Evolutionary conservation across 1,140 invertebrate genomes (phyloP), one percentile per base, ranked within the genome.

Genomic region (Heliconius hewitsoni): DNA sequence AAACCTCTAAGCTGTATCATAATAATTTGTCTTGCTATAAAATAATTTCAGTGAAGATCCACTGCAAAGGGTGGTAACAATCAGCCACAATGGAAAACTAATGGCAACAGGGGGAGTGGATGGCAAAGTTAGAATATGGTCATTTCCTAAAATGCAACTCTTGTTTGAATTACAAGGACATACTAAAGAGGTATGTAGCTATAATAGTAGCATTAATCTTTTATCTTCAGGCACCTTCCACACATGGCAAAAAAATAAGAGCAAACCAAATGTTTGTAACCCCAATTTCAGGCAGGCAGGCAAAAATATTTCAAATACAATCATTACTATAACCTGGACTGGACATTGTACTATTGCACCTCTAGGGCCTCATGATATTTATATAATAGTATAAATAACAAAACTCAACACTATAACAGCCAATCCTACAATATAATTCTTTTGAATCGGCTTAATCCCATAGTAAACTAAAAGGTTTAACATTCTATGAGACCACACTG

Each of bases 21-120:
- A 23, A 57, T 57, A 3, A n/a, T 23, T 57, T 19, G 8, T 19
- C 23, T 30, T 16, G 13, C 11, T 37, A 71, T 34, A 71, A 34
- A 71, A 30, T 71, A 3, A 39, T 91, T 93, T 79, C 84, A 95
- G 96, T 71, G 95, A 96, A 46, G 97, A 98, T 81, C 96, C 98
- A 19, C 94, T 98, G 81, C 98, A 99, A 91, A 96, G 98, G 90
- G 97, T 98, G 60, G 97, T 98, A 30, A 95, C 97, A 77, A 97
- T 99, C 84, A 97, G 96, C 85, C 95, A 95, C 46, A 96, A 96
- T 90, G 96, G 97, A 18, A 97, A 96, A 85, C 85, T 98, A 1
- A 97, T 99, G 96, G 97, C 97, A 1, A 99, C 98, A 8, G 99
- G 98, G 80, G 98, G 98, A 39, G 96, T 97, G 3, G 98, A 99